A percentile compares a stretch with the other conserved stretches of the same genome.
Evolutionary conservation across 2,797 vertebrate species (phyloP).

Genomic region (Platyrinchus mystaceus): DNA sequence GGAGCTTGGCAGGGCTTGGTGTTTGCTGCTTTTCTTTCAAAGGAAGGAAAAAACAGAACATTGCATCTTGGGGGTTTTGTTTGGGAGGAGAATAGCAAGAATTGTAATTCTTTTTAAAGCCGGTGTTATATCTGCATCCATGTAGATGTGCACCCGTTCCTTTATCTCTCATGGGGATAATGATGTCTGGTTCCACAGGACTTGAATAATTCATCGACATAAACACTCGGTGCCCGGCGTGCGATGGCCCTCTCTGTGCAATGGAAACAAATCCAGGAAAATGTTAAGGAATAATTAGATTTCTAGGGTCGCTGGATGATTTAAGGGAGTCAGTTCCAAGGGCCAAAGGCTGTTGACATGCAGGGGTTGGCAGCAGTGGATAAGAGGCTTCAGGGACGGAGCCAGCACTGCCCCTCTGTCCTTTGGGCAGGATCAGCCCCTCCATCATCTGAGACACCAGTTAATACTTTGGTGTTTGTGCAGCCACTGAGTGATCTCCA

Average conservation of each 20-base stretch:
- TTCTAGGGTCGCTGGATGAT: accelerated
- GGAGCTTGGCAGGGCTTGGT: background rate
- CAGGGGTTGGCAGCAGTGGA: background rate
- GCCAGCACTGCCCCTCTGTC: background rate
- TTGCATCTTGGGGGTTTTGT: background rate
- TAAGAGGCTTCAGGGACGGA: background rate
- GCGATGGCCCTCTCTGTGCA: accelerated
- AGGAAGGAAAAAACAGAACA: background rate
- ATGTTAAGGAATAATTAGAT: accelerated
- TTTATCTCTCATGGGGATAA: slow-evolving; percentile 9
- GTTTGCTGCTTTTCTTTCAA: background rate
- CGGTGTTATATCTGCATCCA: background rate
- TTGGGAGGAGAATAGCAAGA: background rate
- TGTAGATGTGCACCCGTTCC: background rate
- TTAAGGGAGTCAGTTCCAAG: accelerated
- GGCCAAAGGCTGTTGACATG: accelerated
- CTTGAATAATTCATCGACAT: slow-evolving; percentile 38
- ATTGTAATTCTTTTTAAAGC: background rate
- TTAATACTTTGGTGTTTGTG: too few species aligned
- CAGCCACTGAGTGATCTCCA: accelerated
- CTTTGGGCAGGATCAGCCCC: background rate
- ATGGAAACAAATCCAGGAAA: background rate
- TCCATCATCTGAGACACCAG: accelerated
- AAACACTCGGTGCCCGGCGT: background rate
- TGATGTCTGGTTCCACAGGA: slow-evolving; percentile 7